These are phyloP conservation scores for Malthinus flaveolus DNA, from an alignment of 2,888 invertebrate species.

Conservation along the genomic window DNA sequence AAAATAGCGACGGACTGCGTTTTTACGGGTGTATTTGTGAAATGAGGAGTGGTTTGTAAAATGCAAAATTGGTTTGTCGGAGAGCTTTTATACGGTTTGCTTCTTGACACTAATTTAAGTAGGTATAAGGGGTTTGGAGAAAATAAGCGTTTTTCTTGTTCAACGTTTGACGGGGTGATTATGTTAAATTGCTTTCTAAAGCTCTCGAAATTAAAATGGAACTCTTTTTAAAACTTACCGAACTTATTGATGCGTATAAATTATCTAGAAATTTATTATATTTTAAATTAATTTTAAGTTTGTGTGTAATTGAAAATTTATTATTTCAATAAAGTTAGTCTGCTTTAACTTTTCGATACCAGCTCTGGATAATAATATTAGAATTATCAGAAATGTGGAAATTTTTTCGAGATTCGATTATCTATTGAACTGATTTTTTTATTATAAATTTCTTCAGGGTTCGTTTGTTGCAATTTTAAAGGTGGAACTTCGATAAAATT, in stretches of 20 bases:
- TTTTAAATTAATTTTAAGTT: constrained; percentile 9
- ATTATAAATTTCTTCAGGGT: background rate
- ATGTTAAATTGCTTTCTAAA: constrained; percentile 31
- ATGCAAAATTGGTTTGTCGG: constrained; percentile 43
- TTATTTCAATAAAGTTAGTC: background rate
- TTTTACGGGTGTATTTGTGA: constrained; percentile 28
- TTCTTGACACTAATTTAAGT: constrained; percentile 44
- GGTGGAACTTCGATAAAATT: too few relatives aligned
- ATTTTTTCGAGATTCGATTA: too few relatives aligned
- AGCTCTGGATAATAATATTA: too few relatives aligned
- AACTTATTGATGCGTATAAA: constrained; percentile 23
- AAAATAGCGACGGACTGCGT: constrained; percentile 24
- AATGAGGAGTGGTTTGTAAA: constrained; percentile 37
- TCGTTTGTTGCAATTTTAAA: too few relatives aligned
- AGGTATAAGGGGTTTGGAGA: constrained; percentile 24
- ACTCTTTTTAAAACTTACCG: constrained; percentile 15
- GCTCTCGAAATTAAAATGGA: constrained; percentile 27
- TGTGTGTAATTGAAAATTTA: background rate
- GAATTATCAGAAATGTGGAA: too few relatives aligned
- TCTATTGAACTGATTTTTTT: background rate
- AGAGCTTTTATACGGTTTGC: constrained; percentile 39
- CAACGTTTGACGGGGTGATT: constrained; percentile 29
- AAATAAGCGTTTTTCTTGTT: constrained; percentile 30
- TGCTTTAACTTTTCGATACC: background rate
- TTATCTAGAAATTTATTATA: constrained; percentile 16